Evolutionary conservation across 2,888 invertebrate species (phyloP).

Genomic region (Tipula lateralis): DNA sequence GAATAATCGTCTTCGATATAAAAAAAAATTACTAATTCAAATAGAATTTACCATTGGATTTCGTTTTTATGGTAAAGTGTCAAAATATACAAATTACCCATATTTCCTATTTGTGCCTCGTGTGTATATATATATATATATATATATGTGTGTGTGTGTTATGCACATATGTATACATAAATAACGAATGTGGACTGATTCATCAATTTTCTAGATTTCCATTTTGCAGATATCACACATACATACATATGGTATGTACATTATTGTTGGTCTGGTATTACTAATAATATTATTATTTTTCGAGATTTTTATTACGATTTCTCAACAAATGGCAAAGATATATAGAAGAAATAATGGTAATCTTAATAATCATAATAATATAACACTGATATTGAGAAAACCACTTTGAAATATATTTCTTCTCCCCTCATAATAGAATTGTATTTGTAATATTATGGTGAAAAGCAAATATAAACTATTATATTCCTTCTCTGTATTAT

Average conservation of each 20-base stretch:
- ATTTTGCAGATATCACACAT: background rate
- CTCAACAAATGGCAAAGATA: background rate
- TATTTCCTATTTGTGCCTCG: background rate
- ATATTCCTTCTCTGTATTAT: background rate
- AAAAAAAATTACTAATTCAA: background rate
- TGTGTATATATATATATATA: no score
- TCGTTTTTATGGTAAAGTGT: background rate
- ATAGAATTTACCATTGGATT: background rate
- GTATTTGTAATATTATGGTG: background rate
- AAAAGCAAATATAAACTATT: background rate
- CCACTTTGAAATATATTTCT: background rate
- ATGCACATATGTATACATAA: background rate
- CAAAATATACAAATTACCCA: slow-evolving; percentile 11
- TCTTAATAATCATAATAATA: background rate
- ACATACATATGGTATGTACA: background rate
- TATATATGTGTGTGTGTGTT: background rate
- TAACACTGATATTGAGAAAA: background rate
- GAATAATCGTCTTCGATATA: background rate
- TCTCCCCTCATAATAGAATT: background rate
- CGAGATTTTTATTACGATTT: background rate
- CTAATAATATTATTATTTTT: slow-evolving; percentile 13
- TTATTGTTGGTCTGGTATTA: background rate
- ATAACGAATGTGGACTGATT: background rate
- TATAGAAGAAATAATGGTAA: background rate
- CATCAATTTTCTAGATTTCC: background rate